phyloP scores from a whole-genome alignment of 2,888 invertebrate species.

The Vanessa cardui region DNA sequence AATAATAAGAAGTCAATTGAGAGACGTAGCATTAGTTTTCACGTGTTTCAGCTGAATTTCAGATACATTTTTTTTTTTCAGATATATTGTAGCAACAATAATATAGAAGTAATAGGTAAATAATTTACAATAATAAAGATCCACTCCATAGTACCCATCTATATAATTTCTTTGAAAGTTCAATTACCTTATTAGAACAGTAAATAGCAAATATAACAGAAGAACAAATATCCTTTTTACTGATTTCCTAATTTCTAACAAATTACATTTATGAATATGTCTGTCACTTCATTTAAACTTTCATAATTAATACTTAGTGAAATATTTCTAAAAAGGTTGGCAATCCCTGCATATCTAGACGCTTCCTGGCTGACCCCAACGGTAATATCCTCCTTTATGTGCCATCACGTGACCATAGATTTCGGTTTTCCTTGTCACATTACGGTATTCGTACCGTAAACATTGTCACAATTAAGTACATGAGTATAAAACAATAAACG shows the following conservation, averaged over 20 bases:
- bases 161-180: not conserved
- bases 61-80: no score
- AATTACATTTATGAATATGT: no score
- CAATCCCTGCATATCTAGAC: conserved; percentile 38
- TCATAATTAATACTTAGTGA: not conserved
- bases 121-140: not conserved
- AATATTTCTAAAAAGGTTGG: conserved; percentile 43
- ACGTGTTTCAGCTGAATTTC: no score
- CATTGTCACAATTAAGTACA: not conserved
- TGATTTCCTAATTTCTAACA: not conserved
- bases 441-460: conserved; percentile 1
- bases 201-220: not conserved
- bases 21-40: no score
- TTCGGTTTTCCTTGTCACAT: conserved; percentile 35
- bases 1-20: not conserved
- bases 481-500: no score
- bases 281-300: no score
- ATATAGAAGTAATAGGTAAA: not conserved
- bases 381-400: conserved; percentile 58
- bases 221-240: not conserved
- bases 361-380: conserved; percentile 54
- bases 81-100: not conserved
- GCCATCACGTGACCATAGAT: conserved; percentile 40
- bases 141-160: not conserved
- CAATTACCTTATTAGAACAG: not conserved